Percentiles rank a stretch among this genome's conserved stretches.
Evolutionary conservation across 1,140 invertebrate genomes (phyloP).

Genomic region (Zaprionus davidi): DNA sequence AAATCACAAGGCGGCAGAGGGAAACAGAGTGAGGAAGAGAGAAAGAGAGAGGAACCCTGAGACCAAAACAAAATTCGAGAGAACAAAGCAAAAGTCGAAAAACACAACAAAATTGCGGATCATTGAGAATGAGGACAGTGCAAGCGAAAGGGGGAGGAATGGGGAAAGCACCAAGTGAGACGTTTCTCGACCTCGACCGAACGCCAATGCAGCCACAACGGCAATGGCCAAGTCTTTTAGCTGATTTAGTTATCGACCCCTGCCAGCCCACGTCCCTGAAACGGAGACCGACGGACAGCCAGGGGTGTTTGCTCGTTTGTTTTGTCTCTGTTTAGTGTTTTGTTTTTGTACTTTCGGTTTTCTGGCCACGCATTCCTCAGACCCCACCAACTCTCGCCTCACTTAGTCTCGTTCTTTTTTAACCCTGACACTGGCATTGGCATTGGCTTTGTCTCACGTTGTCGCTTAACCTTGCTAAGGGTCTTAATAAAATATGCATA

Average conservation of each 20-base stretch:
- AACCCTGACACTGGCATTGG: not conserved
- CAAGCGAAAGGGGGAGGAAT: not conserved
- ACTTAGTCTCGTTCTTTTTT: not conserved
- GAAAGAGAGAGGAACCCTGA: constrained; percentile 52
- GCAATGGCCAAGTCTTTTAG: constrained; percentile 62
- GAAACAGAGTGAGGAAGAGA: not conserved
- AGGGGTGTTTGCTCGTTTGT: constrained; percentile 10
- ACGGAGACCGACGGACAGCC: not conserved
- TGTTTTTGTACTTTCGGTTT: not conserved
- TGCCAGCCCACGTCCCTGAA: not conserved
- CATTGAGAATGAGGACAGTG: constrained; percentile 35
- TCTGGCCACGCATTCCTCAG: not conserved
- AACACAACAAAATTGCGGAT: constrained; percentile 46
- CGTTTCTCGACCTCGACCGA: constrained; percentile 36
- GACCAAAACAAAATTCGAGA: constrained; percentile 61
- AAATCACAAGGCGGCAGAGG: constrained; percentile 36
- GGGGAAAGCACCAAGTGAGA: not conserved
- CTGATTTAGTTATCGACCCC: constrained; percentile 60
- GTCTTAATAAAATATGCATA: not conserved
- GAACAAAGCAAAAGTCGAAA: constrained; percentile 2
- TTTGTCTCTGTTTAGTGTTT: not conserved
- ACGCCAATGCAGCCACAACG: constrained; percentile 35
- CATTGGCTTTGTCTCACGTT: constrained; percentile 1
- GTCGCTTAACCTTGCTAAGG: not conserved
- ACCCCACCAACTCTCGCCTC: not conserved